phyloP scores from a whole-genome alignment of 2,113 vertebrate species.

The Paedocypris sp. region DNA sequence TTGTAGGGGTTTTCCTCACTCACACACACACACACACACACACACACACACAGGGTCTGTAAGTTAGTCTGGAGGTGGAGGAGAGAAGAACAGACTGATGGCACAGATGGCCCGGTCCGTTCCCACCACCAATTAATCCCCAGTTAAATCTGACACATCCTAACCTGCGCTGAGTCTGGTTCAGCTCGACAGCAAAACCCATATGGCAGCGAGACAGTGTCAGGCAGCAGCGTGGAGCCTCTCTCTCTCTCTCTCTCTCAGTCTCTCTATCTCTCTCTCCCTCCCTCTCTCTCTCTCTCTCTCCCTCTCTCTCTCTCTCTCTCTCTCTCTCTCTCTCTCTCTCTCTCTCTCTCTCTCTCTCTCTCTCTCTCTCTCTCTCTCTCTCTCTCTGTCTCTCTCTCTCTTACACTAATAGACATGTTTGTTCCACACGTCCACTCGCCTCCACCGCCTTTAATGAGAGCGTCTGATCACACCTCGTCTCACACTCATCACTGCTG shows the following conservation, averaged over 20 bases:
- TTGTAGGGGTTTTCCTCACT: too few species aligned
- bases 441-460: slow-evolving; percentile 39
- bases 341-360: too few species aligned
- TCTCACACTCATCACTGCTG: slow-evolving; percentile 10
- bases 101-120: slow-evolving; percentile 57
- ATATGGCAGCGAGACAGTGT: slow-evolving; percentile 77
- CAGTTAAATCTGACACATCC: slow-evolving; percentile 83
- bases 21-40: slow-evolving; percentile 15
- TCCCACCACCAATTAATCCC: slow-evolving; percentile 82
- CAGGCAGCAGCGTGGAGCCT: slow-evolving; percentile 69
- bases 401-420: slow-evolving; percentile 83
- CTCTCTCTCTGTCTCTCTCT: too few species aligned
- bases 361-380: too few species aligned
- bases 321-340: too few species aligned
- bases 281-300: too few species aligned
- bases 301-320: too few species aligned
- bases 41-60: slow-evolving; percentile 25
- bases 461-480: slow-evolving; percentile 34
- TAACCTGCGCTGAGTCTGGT: slow-evolving; percentile 77
- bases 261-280: too few species aligned
- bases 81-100: slow-evolving; percentile 40
- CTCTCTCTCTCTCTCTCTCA: too few species aligned
- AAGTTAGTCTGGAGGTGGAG: slow-evolving; percentile 18
- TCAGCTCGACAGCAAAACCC: slow-evolving; percentile 74
- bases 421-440: slow-evolving; percentile 72